Percentiles rank a stretch among this genome's conserved stretches.
phyloP scores from a whole-genome alignment of 2,113 vertebrate genomes.

The Camelus bactrianus region DNA sequence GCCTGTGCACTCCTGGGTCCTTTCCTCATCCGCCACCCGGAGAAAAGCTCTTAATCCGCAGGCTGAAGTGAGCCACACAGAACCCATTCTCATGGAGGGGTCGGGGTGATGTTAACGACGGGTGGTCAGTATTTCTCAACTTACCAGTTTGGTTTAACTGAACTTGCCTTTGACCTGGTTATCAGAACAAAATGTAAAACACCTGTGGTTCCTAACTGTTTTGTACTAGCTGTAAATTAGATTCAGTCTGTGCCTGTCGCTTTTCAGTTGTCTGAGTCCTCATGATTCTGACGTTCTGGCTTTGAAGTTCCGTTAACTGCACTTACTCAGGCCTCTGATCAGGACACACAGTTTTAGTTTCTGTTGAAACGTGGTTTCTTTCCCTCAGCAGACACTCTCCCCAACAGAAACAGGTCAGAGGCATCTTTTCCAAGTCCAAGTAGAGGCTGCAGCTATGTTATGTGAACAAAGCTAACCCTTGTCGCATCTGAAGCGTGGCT shows the following conservation, averaged over 20 bases:
- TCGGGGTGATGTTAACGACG: background rate
- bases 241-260: background rate
- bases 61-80: background rate
- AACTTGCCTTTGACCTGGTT: background rate
- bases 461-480: background rate
- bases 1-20: background rate
- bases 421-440: background rate
- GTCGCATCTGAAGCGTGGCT: background rate
- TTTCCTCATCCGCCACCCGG: background rate
- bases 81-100: background rate
- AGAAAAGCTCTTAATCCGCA: background rate
- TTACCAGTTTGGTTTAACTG: background rate
- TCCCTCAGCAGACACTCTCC: background rate
- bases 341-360: background rate
- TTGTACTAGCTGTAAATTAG: background rate
- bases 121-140: background rate
- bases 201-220: background rate
- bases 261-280: background rate
- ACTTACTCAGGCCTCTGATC: background rate
- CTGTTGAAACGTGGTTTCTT: background rate
- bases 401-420: background rate
- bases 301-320: background rate
- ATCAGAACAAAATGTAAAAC: background rate
- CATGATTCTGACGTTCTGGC: background rate
- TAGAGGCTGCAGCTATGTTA: background rate